These are phyloP conservation scores for Ochlodes sylvanus DNA, from an alignment of 2,888 invertebrate genomes.

Conservation along the genomic window DNA sequence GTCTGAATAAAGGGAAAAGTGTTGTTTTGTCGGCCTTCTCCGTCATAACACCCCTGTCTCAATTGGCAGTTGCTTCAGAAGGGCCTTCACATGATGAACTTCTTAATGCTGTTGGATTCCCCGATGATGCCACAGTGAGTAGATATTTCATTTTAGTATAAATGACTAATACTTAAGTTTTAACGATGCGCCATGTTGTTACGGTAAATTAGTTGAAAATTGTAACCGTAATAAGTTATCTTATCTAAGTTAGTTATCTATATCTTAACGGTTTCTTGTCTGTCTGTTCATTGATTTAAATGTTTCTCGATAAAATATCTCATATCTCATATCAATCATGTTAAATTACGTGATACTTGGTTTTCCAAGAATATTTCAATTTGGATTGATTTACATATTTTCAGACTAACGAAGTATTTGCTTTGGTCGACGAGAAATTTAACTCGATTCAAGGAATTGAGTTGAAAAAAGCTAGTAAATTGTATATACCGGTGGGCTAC, in stretches of 20 bases:
- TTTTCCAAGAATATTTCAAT: too few species aligned
- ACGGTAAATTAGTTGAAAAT: too few species aligned
- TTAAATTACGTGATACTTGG: too few species aligned
- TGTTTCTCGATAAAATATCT: too few species aligned
- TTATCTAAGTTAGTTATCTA: too few species aligned
- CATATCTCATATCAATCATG: too few species aligned
- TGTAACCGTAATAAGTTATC: too few species aligned
- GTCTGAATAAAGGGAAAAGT: not conserved
- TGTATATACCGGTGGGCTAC: slow-evolving; percentile 83
- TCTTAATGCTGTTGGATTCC: slow-evolving; percentile 18
- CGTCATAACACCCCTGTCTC: slow-evolving; percentile 18
- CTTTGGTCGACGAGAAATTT: slow-evolving; percentile 46
- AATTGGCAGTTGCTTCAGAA: slow-evolving; percentile 14
- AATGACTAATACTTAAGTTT: too few species aligned
- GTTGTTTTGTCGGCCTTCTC: slow-evolving; percentile 18
- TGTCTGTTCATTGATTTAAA: too few species aligned
- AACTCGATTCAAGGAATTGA: slow-evolving; percentile 71
- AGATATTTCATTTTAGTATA: not conserved
- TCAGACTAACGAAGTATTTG: slow-evolving; percentile 43
- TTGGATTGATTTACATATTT: not conserved
- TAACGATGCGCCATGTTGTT: too few species aligned
- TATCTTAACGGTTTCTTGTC: too few species aligned
- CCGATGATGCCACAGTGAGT: slow-evolving; percentile 4
- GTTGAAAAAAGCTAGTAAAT: slow-evolving; percentile 87
- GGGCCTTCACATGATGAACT: slow-evolving; percentile 28